Evolutionary conservation across 2,113 vertebrate species (phyloP).

Genomic region (Rana temporaria): DNA sequence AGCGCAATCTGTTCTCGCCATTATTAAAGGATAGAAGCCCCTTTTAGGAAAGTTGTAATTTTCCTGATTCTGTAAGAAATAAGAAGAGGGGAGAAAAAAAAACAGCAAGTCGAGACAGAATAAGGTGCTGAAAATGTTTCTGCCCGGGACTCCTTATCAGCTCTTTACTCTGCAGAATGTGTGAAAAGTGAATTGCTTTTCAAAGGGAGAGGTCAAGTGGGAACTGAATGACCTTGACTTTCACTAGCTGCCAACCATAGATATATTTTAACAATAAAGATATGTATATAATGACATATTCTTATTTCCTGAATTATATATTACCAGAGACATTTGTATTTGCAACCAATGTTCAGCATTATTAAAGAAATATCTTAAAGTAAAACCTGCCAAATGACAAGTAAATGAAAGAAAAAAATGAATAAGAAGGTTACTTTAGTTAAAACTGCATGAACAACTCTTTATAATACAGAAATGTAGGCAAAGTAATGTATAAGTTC

Average conservation of each 20-base stretch:
- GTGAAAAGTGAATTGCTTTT: slow-evolving; percentile 65
- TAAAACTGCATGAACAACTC: neutral
- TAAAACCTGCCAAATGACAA: neutral
- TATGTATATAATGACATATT: neutral
- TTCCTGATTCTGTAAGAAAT: slow-evolving; percentile 59
- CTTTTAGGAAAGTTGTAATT: slow-evolving; percentile 60
- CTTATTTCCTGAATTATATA: neutral
- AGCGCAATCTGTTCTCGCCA: slow-evolving; percentile 18
- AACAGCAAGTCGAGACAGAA: slow-evolving; percentile 63
- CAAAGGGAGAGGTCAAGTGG: slow-evolving; percentile 62
- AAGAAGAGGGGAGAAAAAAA: slow-evolving; percentile 11
- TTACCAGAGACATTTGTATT: neutral
- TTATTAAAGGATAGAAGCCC: slow-evolving; percentile 58
- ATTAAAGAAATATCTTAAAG: neutral
- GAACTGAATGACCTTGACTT: slow-evolving; percentile 65
- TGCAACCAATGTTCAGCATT: neutral
- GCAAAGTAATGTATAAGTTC: too few relatives aligned
- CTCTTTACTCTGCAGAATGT: slow-evolving; percentile 60
- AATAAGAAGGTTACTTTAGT: neutral
- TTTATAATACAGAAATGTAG: too few relatives aligned
- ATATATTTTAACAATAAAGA: neutral
- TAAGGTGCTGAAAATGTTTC: slow-evolving; percentile 60
- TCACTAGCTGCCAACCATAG: slow-evolving; percentile 52
- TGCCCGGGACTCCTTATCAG: slow-evolving; percentile 63
- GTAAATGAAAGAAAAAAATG: neutral